Evolutionary conservation across 2,797 vertebrate genomes (phyloP).

Genomic region (Lagocephalus sceleratus): DNA sequence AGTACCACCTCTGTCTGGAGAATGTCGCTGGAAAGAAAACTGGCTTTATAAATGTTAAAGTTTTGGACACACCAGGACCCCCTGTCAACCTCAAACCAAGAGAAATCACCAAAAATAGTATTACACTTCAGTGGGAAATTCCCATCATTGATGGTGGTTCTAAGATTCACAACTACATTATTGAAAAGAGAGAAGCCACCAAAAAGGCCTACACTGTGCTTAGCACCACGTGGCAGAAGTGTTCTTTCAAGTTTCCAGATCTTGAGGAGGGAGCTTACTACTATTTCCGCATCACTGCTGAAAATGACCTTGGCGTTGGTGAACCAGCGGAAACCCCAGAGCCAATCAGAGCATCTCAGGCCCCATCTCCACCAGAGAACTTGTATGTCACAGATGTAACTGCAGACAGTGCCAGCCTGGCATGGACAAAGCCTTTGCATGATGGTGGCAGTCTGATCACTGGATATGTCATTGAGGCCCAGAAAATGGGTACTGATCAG

Average conservation of each 20-base stretch:
- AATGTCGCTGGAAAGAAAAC: constrained; percentile 97
- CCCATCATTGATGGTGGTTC: constrained; percentile 97
- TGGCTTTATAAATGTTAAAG: constrained; percentile 95
- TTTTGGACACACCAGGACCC: constrained; percentile 95
- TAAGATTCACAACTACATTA: constrained; percentile 92
- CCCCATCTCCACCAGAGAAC: constrained; percentile 91
- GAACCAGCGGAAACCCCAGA: constrained; percentile 92
- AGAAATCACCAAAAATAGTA: constrained; percentile 91
- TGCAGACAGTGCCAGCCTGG: constrained; percentile 87
- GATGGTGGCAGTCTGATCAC: constrained; percentile 96
- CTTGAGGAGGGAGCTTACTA: constrained; percentile 93
- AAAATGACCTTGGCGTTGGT: constrained; percentile 95
- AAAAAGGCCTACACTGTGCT: constrained; percentile 93
- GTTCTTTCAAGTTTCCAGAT: constrained; percentile 86
- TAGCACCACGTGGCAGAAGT: constrained; percentile 93
- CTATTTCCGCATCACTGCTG: constrained; percentile 94
- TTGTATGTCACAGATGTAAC: constrained; percentile 92
- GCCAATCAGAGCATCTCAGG: constrained; percentile 91
- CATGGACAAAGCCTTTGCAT: constrained; percentile 93
- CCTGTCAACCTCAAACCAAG: constrained; percentile 91
- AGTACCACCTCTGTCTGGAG: constrained; percentile 93
- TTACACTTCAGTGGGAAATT: constrained; percentile 97
- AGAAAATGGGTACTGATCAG: constrained; percentile 90
- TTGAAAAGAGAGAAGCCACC: constrained; percentile 95
- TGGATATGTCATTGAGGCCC: constrained; percentile 96